These are phyloP conservation scores for Actias luna DNA, from an alignment of 2,888 invertebrate species.

Conservation along the genomic window DNA sequence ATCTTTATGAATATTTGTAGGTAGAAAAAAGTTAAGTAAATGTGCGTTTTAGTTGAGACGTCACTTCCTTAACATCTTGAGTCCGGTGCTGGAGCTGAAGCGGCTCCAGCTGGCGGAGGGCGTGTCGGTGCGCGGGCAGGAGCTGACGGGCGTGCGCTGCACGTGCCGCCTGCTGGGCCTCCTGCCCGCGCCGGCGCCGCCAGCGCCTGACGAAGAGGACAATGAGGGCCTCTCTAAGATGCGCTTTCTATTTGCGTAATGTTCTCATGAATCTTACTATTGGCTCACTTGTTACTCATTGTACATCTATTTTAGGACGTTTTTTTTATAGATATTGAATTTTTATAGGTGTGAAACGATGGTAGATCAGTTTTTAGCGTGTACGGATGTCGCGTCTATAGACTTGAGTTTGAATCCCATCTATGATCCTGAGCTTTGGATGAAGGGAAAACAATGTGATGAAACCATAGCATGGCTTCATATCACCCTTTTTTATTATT, in stretches of 20 bases:
- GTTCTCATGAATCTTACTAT: slow-evolving; percentile 20
- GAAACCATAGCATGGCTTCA: no score
- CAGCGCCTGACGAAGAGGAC: slow-evolving; percentile 72
- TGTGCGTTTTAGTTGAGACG: slow-evolving; percentile 69
- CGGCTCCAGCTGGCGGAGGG: slow-evolving; percentile 85
- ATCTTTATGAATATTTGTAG: no score
- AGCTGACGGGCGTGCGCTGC: slow-evolving; percentile 89
- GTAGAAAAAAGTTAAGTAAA: background rate
- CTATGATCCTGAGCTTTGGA: no score
- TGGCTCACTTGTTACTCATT: no score
- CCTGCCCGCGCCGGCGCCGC: slow-evolving; percentile 61
- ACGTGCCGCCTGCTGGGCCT: slow-evolving; percentile 89
- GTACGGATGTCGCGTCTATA: no score
- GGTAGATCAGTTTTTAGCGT: no score
- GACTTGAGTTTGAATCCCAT: no score
- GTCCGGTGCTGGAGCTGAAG: slow-evolving; percentile 87
- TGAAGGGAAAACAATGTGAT: no score
- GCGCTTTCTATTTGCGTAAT: slow-evolving; percentile 87
- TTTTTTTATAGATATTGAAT: no score
- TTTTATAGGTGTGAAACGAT: no score
- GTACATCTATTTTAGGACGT: no score
- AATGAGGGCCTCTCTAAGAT: slow-evolving; percentile 84
- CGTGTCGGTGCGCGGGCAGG: slow-evolving; percentile 84
- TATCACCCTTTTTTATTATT: no score
- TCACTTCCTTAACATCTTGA: slow-evolving; percentile 83